Evolutionary conservation across 2,888 invertebrate genomes (phyloP), one percentile per base, ranked within the genome.

Genomic region (Apamea monoglypha): DNA sequence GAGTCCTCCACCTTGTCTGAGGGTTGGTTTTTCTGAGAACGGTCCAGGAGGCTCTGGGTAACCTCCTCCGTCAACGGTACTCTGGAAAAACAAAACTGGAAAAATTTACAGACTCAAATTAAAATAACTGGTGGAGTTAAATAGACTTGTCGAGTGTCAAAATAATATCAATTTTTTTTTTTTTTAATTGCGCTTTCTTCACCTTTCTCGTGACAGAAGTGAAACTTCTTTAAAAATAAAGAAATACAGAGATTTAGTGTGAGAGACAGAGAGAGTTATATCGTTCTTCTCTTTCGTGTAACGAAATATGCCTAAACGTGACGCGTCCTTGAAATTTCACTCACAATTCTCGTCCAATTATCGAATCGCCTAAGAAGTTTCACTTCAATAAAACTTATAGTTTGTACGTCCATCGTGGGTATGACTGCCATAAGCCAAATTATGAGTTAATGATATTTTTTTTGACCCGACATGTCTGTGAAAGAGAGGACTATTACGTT

Each of bases 11-110:
- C 36, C 12, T 40, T 29, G 3, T 56, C 21, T 76, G 32, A n/a
- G 44, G n/a, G 53, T 66, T 66, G 44, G 14, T 32, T 66, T 77
- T n/a, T 1, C 44, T 66, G n/a, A 64, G 16, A 40, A 2, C 10
- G 10, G 32, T 32, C 29, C 29, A 25, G 10, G 29, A 53, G 40
- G 1, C 3, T 64, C 21, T 2, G 16, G 8, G 59, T 36, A 18
- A 56, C 18, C 21, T 21, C 3, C 18, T 71, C 18, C 40, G 2
- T 36, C 61, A 29, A 61, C 21, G 59, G 61, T 61, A 36, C 16
- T 47, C 76, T 76, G 59, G 7, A 74, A 74, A 56, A 76, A 74
- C 2, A n/a, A 21, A 47, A 21, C 21, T 21, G n/a, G 32, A 32
- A 47, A 16, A 61, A 0, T 16, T 8, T 21, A 10, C 36, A 18